phyloP scores from a whole-genome alignment of 2,888 invertebrate genomes.

The Tortrix viridana region DNA sequence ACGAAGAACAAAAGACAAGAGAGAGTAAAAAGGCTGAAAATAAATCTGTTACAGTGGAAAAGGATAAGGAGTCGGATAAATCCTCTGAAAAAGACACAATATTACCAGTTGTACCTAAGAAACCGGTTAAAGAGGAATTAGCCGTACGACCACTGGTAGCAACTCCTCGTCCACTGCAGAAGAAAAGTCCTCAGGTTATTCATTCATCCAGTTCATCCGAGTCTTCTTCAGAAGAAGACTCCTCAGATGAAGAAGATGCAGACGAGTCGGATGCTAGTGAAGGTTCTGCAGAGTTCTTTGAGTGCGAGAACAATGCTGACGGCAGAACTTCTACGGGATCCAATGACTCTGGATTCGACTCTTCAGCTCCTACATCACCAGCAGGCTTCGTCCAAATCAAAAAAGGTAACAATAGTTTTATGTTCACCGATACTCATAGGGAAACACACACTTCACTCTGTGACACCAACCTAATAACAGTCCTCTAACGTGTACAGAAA shows the following conservation, averaged over 20 bases:
- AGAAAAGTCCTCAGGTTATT: conserved; percentile 73
- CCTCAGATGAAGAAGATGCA: conserved; percentile 56
- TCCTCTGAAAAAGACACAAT: conserved; percentile 42
- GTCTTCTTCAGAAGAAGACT: conserved; percentile 73
- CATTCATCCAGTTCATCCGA: conserved; percentile 74
- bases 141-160: conserved; percentile 84
- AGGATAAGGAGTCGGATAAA: conserved; percentile 47
- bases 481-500: conserved; percentile 50
- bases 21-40: conserved; percentile 61
- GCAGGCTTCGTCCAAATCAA: conserved; percentile 85
- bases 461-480: conserved; percentile 48
- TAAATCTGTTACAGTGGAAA: conserved; percentile 44
- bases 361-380: conserved; percentile 87
- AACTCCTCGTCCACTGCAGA: conserved; percentile 86
- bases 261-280: conserved; percentile 75
- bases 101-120: conserved; percentile 48
- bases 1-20: conserved; percentile 48
- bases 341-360: conserved; percentile 93
- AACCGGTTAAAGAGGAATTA: conserved; percentile 80
- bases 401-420: conserved; percentile 79
- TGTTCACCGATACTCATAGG: conserved; percentile 9
- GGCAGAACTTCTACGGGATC: conserved; percentile 89
- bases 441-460: conserved; percentile 37
- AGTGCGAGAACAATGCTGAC: conserved; percentile 79
- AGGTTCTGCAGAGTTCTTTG: conserved; percentile 72